These are phyloP conservation scores for Bradypus variegatus DNA, from an alignment of 2,797 vertebrate genomes.

Conservation along the genomic window DNA sequence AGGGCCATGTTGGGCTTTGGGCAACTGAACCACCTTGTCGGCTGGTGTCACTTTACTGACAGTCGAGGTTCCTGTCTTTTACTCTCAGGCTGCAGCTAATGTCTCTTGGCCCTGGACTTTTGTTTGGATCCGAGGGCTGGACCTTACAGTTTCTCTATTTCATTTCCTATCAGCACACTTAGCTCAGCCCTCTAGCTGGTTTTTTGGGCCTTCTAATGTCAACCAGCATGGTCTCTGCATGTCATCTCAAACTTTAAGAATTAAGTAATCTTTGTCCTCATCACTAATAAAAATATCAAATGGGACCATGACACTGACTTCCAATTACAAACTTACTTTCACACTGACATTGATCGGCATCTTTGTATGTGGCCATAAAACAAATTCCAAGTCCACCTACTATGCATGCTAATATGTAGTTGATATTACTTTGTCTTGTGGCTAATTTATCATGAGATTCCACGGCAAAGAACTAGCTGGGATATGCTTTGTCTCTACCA, in stretches of 20 bases:
- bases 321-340: constrained; percentile 31
- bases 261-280: background rate
- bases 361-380: background rate
- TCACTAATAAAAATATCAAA: constrained; percentile 35
- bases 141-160: background rate
- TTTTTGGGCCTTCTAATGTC: background rate
- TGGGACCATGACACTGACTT: background rate
- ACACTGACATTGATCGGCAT: constrained; percentile 3
- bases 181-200: background rate
- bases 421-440: constrained; percentile 15
- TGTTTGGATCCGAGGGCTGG: background rate
- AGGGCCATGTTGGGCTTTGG: background rate
- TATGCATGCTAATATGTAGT: background rate
- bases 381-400: background rate
- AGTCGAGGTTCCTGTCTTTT: background rate
- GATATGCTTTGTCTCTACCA: constrained; percentile 1
- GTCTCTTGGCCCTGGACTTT: background rate
- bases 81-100: background rate
- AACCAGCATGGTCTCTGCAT: background rate
- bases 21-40: background rate
- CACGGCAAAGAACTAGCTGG: constrained; percentile 18
- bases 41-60: accelerated
- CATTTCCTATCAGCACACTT: background rate
- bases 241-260: constrained; percentile 25
- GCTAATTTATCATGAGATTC: constrained; percentile 28